These are phyloP conservation scores for Ochlodes sylvanus DNA, from an alignment of 2,888 invertebrate genomes.

Conservation along the genomic window DNA sequence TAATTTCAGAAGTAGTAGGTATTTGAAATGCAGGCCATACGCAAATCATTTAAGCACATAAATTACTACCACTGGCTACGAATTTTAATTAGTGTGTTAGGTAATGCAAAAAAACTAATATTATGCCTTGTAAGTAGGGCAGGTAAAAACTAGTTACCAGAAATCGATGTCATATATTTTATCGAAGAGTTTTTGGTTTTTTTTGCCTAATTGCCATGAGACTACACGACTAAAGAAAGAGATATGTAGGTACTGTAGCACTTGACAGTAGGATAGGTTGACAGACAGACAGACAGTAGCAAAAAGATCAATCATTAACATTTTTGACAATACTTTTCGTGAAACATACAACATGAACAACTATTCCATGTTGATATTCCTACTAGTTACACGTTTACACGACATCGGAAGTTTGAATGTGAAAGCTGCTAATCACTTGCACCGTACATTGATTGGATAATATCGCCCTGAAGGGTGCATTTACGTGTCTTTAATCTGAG, in stretches of 20 bases:
- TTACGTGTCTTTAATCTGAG: constrained; percentile 18
- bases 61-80: background rate
- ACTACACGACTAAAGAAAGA: no score
- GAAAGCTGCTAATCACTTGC: constrained; percentile 23
- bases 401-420: constrained; percentile 3
- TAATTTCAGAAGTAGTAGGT: background rate
- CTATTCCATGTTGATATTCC: background rate
- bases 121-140: background rate
- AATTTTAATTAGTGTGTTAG: constrained; percentile 21
- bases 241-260: no score
- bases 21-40: constrained; percentile 3
- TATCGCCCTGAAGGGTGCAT: constrained; percentile 31
- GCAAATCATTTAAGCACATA: background rate
- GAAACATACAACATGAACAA: no score
- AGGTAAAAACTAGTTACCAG: background rate
- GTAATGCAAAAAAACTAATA: constrained; percentile 3
- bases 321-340: no score
- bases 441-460: constrained; percentile 26
- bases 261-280: no score
- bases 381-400: background rate
- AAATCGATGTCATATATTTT: no score
- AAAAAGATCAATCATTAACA: no score
- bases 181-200: no score
- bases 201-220: no score
- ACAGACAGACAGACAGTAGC: no score